Base-by-base conservation (phyloP, 1,140 invertebrate genomes). In the Hesperophylax magnus region DNA sequence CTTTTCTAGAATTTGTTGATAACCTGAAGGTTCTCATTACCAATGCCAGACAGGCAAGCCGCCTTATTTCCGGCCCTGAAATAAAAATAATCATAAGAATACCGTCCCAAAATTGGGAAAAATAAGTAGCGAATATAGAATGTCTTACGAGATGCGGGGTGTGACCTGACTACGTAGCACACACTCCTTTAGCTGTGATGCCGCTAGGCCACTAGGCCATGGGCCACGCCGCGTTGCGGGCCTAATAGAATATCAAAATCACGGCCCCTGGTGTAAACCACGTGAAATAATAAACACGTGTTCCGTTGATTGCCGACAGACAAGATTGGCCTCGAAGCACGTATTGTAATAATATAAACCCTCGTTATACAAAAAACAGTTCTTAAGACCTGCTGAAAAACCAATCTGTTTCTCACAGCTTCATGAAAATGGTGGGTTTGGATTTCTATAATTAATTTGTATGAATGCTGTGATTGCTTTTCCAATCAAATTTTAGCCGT, bases 161-260 rank as follows among this genome's bases (percentile, higher is more conserved):
- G 69, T 54, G 69, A 72, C 69, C 52, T 20, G 69, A 72, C 24
- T 72, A 72, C 69, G 27, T 69, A 24, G 60, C 24, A 24, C 56
- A 11, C 56, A 47, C 39, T 47, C 56, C 6, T 18, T 11, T 18
- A 20, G n/a, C n/a, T n/a, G 2, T 4, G n/a, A 18, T 20, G 20
- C 56, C n/a, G 56, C 56, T 17, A 58, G n/a, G 17, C n/a, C 56
- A 58, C 20, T 18, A 11, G 27, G 27, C 17, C 34, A 6, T 18
- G 39, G 65, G n/a, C 34, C 31, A 69, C 65, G 39, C 63, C 39
- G 39, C 39, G 39, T 14, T 9, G 39, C 14, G 34, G 27, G 65
- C 39, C 52, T 54, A 72, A 72, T 72, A 72, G 69, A 72, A 72
- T 72, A 72, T 54, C 69, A 53, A 22, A 72, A 72, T 72, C 69